These are phyloP conservation scores for Neopipo cinnamomea DNA, from an alignment of 2,113 vertebrate genomes.

Conservation along the genomic window DNA sequence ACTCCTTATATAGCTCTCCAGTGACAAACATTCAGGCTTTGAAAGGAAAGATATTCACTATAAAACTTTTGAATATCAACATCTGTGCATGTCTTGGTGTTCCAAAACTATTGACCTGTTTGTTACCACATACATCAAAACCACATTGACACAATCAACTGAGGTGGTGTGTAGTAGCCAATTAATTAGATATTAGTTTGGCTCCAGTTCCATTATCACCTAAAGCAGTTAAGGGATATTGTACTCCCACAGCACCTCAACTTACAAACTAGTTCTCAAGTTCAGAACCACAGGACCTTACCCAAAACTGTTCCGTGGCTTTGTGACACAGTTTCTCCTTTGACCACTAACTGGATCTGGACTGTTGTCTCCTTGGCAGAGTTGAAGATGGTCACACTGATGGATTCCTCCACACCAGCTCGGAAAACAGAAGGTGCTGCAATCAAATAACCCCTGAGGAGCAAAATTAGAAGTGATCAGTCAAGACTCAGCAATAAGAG, in stretches of 20 bases:
- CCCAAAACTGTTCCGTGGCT: conserved; percentile 81
- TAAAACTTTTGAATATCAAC: background rate
- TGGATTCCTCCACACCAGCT: conserved; percentile 82
- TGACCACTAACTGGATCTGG: conserved; percentile 85
- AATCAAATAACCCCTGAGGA: conserved; percentile 86
- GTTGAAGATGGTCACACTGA: conserved; percentile 92
- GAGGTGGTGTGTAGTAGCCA: background rate
- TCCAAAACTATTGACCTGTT: background rate
- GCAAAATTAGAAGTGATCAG: background rate
- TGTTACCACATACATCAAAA: background rate
- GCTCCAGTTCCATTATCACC: background rate
- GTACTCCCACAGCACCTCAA: background rate
- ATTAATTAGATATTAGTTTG: background rate
- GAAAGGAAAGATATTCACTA: background rate
- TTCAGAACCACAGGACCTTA: conserved; percentile 42
- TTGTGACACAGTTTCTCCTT: conserved; percentile 82
- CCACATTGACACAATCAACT: background rate
- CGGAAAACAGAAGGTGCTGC: conserved; percentile 88
- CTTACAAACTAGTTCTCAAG: background rate
- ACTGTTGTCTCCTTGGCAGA: conserved; percentile 80
- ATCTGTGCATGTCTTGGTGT: background rate
- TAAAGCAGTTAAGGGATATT: fast-evolving
- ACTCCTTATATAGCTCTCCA: background rate
- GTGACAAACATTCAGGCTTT: background rate
- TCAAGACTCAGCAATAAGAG: background rate